These are phyloP conservation scores for Pseudococcus longispinus DNA, from an alignment of 2,888 invertebrate genomes.

Conservation along the genomic window DNA sequence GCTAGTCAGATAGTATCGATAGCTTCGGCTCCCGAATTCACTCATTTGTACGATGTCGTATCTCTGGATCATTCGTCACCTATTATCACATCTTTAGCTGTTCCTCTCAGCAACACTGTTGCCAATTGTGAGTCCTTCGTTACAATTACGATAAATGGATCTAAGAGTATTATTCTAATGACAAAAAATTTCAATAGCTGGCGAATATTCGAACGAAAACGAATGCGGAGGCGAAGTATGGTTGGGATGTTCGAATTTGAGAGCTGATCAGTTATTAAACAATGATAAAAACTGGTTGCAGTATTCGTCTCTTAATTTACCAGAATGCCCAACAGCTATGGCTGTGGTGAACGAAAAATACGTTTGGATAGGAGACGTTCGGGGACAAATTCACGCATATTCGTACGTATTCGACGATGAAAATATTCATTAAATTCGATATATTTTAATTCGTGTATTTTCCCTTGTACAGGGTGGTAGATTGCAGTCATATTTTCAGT, in stretches of 20 bases:
- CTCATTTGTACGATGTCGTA: constrained; percentile 82
- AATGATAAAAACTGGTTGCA: constrained; percentile 70
- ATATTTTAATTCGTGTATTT: constrained; percentile 55
- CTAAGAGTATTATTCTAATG: background rate
- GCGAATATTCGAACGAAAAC: constrained; percentile 12
- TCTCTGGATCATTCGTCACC: constrained; percentile 74
- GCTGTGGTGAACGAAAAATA: constrained; percentile 62
- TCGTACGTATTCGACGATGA: constrained; percentile 58
- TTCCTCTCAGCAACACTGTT: constrained; percentile 61
- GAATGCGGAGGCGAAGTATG: constrained; percentile 71
- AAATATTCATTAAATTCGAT: background rate
- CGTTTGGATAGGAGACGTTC: constrained; percentile 90
- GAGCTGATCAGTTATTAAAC: constrained; percentile 70
- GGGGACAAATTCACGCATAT: constrained; percentile 84
- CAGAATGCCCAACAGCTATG: constrained; percentile 65
- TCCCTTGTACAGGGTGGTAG: constrained; percentile 64
- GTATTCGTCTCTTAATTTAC: constrained; percentile 67
- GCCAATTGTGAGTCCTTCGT: background rate
- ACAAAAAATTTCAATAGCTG: background rate
- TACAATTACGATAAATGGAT: too few species aligned
- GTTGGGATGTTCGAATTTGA: constrained; percentile 74
- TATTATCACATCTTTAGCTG: constrained; percentile 70
- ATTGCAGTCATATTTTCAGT: constrained; percentile 69
- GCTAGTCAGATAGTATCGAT: constrained; percentile 94
- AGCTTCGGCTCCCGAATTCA: constrained; percentile 90